Conservation (phyloP, 2,797 vertebrate species). For the Melanotaenia nigrans region DNA sequence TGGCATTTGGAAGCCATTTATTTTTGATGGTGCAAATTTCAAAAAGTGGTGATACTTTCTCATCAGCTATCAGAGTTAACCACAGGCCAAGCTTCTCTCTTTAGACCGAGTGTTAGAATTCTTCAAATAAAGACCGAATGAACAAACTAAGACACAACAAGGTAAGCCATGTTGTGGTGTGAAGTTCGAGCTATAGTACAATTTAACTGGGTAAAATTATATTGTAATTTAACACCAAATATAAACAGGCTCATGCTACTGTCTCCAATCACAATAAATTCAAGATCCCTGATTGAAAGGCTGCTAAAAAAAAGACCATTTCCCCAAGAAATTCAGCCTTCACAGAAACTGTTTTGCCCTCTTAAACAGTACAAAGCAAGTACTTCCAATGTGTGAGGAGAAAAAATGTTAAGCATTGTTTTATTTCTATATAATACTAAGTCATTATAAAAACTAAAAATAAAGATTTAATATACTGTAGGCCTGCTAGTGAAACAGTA, state of each 20-base stretch:
- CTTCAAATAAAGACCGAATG: neutral
- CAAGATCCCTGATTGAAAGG: neutral
- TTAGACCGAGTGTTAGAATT: neutral
- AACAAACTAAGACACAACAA: neutral
- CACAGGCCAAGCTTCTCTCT: neutral
- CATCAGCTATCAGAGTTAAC: neutral
- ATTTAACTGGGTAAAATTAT: neutral
- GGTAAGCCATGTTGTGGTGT: neutral
- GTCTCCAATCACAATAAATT: neutral
- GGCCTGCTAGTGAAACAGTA: conserved; percentile 13
- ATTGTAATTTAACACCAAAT: neutral
- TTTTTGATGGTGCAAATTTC: neutral
- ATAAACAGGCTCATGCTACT: neutral
- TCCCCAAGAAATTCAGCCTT: neutral
- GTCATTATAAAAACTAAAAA: conserved; percentile 6
- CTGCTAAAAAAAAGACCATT: neutral
- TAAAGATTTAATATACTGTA: neutral
- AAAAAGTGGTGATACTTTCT: conserved; percentile 1
- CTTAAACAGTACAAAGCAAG: neutral
- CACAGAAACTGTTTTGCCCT: neutral
- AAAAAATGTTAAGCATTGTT: neutral
- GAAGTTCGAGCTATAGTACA: neutral
- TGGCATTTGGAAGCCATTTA: neutral
- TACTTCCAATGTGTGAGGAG: neutral
- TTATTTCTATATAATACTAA: neutral